Conservation (phyloP, 2,888 invertebrate species). For the Lamproptera curius region DNA sequence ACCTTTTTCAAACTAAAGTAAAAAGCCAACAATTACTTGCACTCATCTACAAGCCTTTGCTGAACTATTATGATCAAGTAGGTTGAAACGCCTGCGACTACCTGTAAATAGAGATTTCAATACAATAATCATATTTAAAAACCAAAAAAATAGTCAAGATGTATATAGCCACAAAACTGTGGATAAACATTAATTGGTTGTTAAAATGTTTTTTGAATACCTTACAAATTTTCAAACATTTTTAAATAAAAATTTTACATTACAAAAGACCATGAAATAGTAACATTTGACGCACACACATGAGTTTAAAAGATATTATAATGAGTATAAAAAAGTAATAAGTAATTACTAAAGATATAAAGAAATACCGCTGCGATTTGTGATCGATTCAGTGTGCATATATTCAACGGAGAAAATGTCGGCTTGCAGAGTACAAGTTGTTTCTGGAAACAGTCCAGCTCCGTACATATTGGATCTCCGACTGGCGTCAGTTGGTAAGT, state of each 20-base stretch:
- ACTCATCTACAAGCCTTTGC: not conserved
- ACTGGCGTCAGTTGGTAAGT: not conserved
- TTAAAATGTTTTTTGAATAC: not conserved
- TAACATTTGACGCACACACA: not conserved
- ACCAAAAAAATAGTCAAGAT: too few relatives aligned
- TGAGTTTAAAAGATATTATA: not conserved
- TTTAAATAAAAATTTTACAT: not conserved
- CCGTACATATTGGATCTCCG: not conserved
- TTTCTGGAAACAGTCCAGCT: constrained; percentile 8
- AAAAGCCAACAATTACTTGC: too few relatives aligned
- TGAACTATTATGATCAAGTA: constrained; percentile 11
- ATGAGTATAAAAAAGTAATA: too few relatives aligned
- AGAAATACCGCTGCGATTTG: constrained; percentile 3
- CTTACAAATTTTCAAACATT: too few relatives aligned
- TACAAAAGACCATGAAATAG: not conserved
- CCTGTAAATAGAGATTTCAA: not conserved
- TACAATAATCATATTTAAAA: too few relatives aligned
- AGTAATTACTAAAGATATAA: not conserved
- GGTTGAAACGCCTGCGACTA: constrained; percentile 2
- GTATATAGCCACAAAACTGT: not conserved
- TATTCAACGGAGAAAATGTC: constrained; percentile 1
- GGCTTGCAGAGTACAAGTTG: constrained; percentile 1
- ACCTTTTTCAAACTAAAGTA: too few relatives aligned
- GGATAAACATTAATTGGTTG: not conserved
- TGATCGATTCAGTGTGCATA: constrained; percentile 3